Evolutionary conservation across 2,113 vertebrate species (phyloP).

Genomic region (Cebidichthys violaceus): DNA sequence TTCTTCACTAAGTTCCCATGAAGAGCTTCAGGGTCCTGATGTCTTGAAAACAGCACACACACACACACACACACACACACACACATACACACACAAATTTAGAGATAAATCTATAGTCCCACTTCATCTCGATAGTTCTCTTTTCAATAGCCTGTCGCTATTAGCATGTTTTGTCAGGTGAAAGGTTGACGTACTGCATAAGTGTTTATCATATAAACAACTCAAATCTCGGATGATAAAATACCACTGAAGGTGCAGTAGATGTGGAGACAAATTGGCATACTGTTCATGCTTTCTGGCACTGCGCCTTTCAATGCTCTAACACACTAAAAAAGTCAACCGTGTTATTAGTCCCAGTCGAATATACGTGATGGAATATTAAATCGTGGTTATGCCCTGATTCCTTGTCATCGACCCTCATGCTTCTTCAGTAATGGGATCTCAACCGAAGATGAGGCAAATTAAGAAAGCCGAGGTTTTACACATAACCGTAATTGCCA

Average conservation of each 20-base stretch:
- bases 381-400: conserved; percentile 55
- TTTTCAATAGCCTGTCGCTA: conserved; percentile 32
- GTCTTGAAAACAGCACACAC: conserved; percentile 1
- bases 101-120: conserved; percentile 27
- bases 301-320: conserved; percentile 38
- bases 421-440: conserved; percentile 46
- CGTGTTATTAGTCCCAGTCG: conserved; percentile 69
- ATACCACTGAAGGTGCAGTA: conserved; percentile 26
- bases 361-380: conserved; percentile 55
- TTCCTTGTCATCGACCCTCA: conserved; percentile 58
- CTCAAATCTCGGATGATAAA: conserved; percentile 29
- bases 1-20: conserved; percentile 13
- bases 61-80: too few relatives aligned
- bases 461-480: conserved; percentile 56
- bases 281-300: conserved; percentile 33
- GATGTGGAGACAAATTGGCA: conserved; percentile 45
- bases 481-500: conserved; percentile 25
- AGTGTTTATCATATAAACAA: conserved; percentile 49
- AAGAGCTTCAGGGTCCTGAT: conserved; percentile 26
- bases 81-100: not conserved
- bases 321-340: conserved; percentile 55
- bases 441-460: conserved; percentile 43
- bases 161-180: conserved; percentile 27
- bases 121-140: conserved; percentile 23
- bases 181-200: conserved; percentile 33